phyloP scores from a whole-genome alignment of 2,797 vertebrate species.

The Peromyscus aztecus region DNA sequence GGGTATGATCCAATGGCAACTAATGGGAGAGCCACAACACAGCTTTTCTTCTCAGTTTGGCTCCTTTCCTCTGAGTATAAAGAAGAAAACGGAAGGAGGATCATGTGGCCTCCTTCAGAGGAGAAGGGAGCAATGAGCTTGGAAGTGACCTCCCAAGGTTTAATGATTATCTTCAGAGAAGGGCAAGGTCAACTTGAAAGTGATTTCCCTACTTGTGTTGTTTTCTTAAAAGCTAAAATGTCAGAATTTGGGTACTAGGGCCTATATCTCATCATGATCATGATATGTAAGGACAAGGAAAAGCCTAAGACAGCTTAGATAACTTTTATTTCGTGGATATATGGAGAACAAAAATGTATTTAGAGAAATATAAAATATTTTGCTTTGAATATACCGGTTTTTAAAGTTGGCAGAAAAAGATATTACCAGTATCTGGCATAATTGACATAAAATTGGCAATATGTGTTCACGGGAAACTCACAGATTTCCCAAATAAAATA shows the following conservation, averaged over 20 bases:
- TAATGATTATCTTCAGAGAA: not conserved
- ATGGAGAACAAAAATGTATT: not conserved
- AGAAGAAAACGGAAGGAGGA: not conserved
- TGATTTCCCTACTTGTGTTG: not conserved
- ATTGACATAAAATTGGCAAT: not conserved
- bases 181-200: not conserved
- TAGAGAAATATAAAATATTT: slow-evolving; percentile 24
- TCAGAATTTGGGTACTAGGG: not conserved
- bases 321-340: not conserved
- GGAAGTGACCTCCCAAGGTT: not conserved
- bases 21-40: not conserved
- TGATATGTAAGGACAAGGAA: not conserved
- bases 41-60: not conserved
- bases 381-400: slow-evolving; percentile 18
- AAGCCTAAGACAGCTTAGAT: not conserved
- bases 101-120: not conserved
- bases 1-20: not conserved
- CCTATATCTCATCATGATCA: not conserved
- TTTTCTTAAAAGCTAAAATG: not conserved
- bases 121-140: not conserved
- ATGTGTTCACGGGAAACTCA: not conserved
- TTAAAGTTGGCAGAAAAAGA: slow-evolving; percentile 2
- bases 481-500: slow-evolving; percentile 43
- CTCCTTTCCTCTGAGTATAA: not conserved
- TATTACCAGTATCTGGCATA: not conserved